These are phyloP conservation scores for Rhizoglyphus robini DNA, from an alignment of 1,140 invertebrate species.

Conservation along the genomic window DNA sequence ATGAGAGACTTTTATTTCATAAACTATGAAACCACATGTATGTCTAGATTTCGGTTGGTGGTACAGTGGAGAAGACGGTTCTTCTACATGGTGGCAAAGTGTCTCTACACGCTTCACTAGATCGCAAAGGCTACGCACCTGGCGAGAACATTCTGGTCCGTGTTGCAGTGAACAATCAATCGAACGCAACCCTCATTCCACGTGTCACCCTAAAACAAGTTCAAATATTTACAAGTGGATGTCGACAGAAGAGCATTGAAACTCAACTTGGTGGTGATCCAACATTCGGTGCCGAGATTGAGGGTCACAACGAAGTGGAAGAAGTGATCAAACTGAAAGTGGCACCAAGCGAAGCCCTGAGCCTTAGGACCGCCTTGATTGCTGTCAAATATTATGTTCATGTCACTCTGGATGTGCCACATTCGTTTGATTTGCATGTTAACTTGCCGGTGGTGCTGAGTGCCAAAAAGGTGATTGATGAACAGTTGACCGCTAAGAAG, in stretches of 20 bases:
- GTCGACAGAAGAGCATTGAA: background rate
- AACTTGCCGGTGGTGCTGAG: no score
- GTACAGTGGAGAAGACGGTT: background rate
- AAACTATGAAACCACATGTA: background rate
- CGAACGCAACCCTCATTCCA: background rate
- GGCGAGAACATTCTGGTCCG: background rate
- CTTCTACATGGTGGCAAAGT: background rate
- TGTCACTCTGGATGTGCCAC: background rate
- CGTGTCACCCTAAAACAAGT: background rate
- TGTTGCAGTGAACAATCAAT: background rate
- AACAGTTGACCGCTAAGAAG: no score
- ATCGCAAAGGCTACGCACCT: background rate
- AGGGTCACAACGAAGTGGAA: background rate
- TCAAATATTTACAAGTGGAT: background rate
- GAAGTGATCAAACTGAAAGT: background rate
- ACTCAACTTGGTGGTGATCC: background rate
- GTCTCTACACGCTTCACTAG: background rate
- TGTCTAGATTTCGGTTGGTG: background rate
- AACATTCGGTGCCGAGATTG: background rate
- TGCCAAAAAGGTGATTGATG: no score
- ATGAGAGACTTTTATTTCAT: background rate
- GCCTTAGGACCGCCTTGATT: background rate
- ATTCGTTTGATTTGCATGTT: no score
- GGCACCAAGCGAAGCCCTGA: background rate
- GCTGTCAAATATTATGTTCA: background rate